Conservation (phyloP, 2,113 vertebrate genomes). For the Pandion haliaetus region DNA sequence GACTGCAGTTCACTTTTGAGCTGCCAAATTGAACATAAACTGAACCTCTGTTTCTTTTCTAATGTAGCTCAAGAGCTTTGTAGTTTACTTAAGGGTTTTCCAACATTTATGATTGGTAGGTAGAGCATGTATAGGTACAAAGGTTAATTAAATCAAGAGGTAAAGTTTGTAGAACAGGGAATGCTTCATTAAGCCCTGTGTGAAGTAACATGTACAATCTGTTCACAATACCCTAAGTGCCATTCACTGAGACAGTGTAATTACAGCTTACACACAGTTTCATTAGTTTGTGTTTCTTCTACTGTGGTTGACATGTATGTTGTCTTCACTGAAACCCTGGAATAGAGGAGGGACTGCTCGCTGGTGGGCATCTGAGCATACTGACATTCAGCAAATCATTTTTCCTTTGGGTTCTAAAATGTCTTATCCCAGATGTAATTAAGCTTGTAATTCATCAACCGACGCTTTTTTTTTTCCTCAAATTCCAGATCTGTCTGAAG, state of each 20-base stretch:
- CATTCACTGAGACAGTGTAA: slow-evolving; percentile 63
- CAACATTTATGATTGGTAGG: not conserved
- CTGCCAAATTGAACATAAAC: not conserved
- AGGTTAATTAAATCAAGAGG: slow-evolving; percentile 69
- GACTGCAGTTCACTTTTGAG: not conserved
- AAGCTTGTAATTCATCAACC: slow-evolving; percentile 56
- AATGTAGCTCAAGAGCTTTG: not conserved
- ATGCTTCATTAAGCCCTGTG: slow-evolving; percentile 69
- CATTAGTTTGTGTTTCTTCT: slow-evolving; percentile 59
- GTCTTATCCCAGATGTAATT: slow-evolving; percentile 51
- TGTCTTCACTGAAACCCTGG: slow-evolving; percentile 33
- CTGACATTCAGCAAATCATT: slow-evolving; percentile 42
- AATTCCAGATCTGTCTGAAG: not conserved
- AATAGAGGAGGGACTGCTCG: slow-evolving; percentile 34
- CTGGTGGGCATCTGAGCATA: slow-evolving; percentile 67
- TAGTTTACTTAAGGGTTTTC: not conserved
- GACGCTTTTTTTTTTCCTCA: not conserved
- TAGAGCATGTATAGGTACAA: not conserved
- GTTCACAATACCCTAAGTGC: slow-evolving; percentile 39
- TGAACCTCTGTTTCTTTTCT: not conserved
- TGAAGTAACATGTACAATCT: slow-evolving; percentile 55
- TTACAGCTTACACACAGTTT: slow-evolving; percentile 64
- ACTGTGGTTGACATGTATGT: slow-evolving; percentile 55
- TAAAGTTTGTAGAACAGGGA: slow-evolving; percentile 70
- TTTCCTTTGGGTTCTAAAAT: slow-evolving; percentile 44